Percentiles rank a stretch among this genome's conserved stretches.
Conservation (phyloP, 2,113 vertebrate species). For the Onychostruthus taczanowskii region DNA sequence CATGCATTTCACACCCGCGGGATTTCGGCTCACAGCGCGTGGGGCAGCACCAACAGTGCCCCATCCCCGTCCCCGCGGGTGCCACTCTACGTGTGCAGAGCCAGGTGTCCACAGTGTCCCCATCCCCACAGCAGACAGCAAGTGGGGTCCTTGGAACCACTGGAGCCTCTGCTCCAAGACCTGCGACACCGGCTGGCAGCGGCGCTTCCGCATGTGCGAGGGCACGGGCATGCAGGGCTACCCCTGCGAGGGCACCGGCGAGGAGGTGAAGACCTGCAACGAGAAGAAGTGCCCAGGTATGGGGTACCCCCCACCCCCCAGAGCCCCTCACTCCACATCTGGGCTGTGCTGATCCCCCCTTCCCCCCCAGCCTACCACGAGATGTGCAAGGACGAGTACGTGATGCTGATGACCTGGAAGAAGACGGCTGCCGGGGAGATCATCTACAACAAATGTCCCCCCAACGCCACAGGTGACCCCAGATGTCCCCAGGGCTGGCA, state of each 20-base stretch:
- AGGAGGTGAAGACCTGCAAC: constrained; percentile 94
- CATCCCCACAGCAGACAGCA: constrained; percentile 80
- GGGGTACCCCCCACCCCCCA: rapidly evolving
- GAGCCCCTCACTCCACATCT: rapidly evolving
- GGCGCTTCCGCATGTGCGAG: constrained; percentile 94
- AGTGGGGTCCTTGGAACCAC: constrained; percentile 95
- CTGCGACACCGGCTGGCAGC: constrained; percentile 94
- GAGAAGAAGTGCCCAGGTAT: constrained; percentile 97
- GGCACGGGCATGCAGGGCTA: constrained; percentile 85
- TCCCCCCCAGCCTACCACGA: constrained; percentile 84
- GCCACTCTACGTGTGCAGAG: rapidly evolving
- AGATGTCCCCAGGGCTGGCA: rapidly evolving
- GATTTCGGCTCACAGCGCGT: rapidly evolving
- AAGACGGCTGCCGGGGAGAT: constrained; percentile 92
- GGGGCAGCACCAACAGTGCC: rapidly evolving
- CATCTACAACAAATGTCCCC: constrained; percentile 97
- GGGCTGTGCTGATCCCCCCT: neutral
- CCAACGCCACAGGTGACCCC: constrained; percentile 91
- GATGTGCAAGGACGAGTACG: constrained; percentile 93
- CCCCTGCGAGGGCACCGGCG: constrained; percentile 91
- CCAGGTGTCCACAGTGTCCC: neutral
- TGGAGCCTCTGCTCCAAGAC: constrained; percentile 98
- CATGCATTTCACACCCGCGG: neutral
- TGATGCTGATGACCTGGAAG: constrained; percentile 91
- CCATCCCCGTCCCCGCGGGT: neutral